phyloP scores from a whole-genome alignment of 2,888 invertebrate genomes.

The Crocallis elinguaria region DNA sequence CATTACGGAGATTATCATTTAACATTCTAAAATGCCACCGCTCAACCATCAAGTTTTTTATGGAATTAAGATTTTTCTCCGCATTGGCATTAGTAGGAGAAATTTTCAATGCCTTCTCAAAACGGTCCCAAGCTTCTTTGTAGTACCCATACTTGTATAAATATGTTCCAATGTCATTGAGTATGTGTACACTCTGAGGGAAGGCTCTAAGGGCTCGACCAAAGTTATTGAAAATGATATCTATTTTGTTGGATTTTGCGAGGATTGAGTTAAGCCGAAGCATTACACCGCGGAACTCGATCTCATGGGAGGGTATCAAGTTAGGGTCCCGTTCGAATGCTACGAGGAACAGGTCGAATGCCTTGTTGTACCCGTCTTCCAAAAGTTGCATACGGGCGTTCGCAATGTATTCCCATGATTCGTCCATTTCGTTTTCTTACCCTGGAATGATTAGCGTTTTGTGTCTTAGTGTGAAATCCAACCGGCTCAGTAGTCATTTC shows the following conservation, averaged over 20 bases:
- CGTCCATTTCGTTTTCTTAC: constrained; percentile 17
- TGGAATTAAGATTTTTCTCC: constrained; percentile 88
- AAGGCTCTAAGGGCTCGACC: constrained; percentile 54
- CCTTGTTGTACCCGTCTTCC: constrained; percentile 53
- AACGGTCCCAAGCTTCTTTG: constrained; percentile 84
- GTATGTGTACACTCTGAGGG: constrained; percentile 57
- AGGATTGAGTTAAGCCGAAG: constrained; percentile 53
- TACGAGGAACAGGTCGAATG: constrained; percentile 61
- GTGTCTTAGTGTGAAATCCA: too few relatives aligned
- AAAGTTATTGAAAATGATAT: constrained; percentile 64
- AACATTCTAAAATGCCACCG: constrained; percentile 94
- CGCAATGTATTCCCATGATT: constrained; percentile 44
- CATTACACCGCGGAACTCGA: constrained; percentile 59
- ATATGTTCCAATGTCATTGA: constrained; percentile 71
- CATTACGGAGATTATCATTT: constrained; percentile 89
- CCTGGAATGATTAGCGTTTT: too few relatives aligned
- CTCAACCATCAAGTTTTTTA: constrained; percentile 88
- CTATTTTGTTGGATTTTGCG: constrained; percentile 38
- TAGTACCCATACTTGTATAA: constrained; percentile 82
- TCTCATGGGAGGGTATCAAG: constrained; percentile 48
- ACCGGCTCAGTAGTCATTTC: too few relatives aligned
- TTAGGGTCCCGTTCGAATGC: constrained; percentile 58
- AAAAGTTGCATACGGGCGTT: constrained; percentile 53
- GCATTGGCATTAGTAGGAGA: constrained; percentile 83
- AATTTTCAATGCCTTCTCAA: constrained; percentile 78